Evolutionary conservation across 2,113 vertebrate species (phyloP), one percentile per base, ranked within the genome.

Genomic region (Oreochromis tanganicae): DNA sequence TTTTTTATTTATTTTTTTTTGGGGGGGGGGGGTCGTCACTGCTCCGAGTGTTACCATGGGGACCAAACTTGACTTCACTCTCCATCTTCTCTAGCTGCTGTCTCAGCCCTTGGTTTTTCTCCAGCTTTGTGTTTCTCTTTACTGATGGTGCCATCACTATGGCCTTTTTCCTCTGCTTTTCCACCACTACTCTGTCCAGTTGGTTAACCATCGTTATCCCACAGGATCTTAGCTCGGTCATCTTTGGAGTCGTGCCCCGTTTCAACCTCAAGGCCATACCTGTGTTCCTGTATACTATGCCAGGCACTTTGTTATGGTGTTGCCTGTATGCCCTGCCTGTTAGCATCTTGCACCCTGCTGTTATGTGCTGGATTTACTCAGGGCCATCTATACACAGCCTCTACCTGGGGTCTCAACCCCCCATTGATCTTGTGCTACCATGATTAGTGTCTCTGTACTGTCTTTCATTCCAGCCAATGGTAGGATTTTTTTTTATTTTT

Each of bases 201-300:
- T 66, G 34, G 10, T 38, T 66, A 21, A 66, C 4, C 61, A 66
- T 66, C 61, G 21, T 1, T 38, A 66, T 66, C 61, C 61, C 34
- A 66, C 34, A 38, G 34, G 34, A 66, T 66, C 38, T 66, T 38
- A 66, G 34, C 34, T 21, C 10, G 1, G 34, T 63, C 59, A n/a
- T n/a, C 59, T 63, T 63, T 63, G 32, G 17, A 17, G 59, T 13
- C 61, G 1, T 66, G 19, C 38, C 61, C 34, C 19, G 13, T 38
- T 8, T 34, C 4, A 4, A 66, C 34, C 10, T 21, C 34, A 66
- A 66, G n/a, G 19, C 34, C 61, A 66, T 66, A 21, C 34, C 34
- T 0, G 61, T 0, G 0, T 38, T 38, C 17, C 61, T 66, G 61
- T 66, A 38, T 38, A 66, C 2, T 66, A n/a, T 66, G 61, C 34